Percentiles rank a stretch among this genome's conserved stretches.
phyloP scores from a whole-genome alignment of 53 echinoderm and acorn worm genomes.

The Paelopatides confundens region DNA sequence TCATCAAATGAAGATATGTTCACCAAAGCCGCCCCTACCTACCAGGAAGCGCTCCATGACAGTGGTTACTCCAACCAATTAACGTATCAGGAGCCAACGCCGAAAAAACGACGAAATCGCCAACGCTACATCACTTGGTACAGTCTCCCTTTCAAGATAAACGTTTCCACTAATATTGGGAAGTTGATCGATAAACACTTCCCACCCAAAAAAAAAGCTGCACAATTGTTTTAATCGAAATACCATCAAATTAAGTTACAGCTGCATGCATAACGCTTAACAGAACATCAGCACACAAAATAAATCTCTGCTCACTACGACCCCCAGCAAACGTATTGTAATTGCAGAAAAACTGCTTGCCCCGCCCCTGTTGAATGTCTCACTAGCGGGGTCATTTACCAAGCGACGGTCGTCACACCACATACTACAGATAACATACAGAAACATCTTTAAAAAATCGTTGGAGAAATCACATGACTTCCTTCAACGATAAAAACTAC shows the following conservation, averaged over 20 bases:
- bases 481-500: background rate
- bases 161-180: background rate
- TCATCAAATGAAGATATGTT: background rate
- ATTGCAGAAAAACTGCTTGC: no score
- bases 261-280: no score
- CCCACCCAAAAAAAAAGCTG: background rate
- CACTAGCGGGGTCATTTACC: no score
- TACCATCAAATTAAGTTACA: background rate
- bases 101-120: background rate
- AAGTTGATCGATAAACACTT: slow-evolving; percentile 1
- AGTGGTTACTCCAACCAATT: background rate
- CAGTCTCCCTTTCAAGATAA: background rate
- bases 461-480: no score
- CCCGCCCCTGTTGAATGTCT: no score
- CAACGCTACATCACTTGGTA: background rate
- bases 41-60: background rate
- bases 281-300: no score
- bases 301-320: no score
- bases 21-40: background rate
- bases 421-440: no score
- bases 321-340: no score
- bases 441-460: no score
- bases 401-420: no score
- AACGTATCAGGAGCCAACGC: background rate
- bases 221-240: background rate